Percentiles rank a stretch among this genome's conserved stretches.
phyloP scores from a whole-genome alignment of 2,797 vertebrate genomes.

The Phalanger gymnotis region DNA sequence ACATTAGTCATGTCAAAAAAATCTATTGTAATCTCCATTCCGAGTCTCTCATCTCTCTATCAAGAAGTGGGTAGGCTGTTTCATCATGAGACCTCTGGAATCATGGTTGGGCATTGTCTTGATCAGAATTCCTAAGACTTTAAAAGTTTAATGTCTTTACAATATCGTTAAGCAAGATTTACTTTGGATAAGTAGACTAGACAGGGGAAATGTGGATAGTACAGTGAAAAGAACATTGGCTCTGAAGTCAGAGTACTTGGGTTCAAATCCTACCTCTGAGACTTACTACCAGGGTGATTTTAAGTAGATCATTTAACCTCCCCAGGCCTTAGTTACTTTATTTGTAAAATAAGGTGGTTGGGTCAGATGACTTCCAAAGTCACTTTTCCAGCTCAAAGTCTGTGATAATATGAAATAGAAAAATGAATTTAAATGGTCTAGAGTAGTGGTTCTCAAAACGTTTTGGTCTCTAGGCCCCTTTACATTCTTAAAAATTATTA shows the following conservation, averaged over 20 bases:
- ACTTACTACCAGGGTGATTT: not conserved
- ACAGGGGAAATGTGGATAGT: not conserved
- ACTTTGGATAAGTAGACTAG: not conserved
- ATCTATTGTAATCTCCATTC: not conserved
- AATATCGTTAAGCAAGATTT: not conserved
- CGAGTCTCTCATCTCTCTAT: not conserved
- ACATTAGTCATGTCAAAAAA: not conserved
- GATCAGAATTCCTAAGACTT: not conserved
- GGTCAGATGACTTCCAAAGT: not conserved
- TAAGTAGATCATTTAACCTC: not conserved
- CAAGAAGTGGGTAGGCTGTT: not conserved
- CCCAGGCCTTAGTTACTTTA: not conserved
- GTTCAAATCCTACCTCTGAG: not conserved
- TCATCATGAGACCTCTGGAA: not conserved
- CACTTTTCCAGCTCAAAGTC: not conserved
- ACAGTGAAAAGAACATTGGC: not conserved
- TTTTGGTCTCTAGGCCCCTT: not conserved
- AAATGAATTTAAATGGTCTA: not conserved
- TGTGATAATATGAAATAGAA: not conserved
- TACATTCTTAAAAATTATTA: not conserved
- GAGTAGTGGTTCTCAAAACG: not conserved
- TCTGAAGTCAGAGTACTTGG: not conserved
- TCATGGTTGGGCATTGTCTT: not conserved
- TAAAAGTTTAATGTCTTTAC: not conserved
- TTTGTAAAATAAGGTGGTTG: not conserved